Evolutionary conservation across 2,113 vertebrate genomes (phyloP).

Genomic region (Nibea coibor): DNA sequence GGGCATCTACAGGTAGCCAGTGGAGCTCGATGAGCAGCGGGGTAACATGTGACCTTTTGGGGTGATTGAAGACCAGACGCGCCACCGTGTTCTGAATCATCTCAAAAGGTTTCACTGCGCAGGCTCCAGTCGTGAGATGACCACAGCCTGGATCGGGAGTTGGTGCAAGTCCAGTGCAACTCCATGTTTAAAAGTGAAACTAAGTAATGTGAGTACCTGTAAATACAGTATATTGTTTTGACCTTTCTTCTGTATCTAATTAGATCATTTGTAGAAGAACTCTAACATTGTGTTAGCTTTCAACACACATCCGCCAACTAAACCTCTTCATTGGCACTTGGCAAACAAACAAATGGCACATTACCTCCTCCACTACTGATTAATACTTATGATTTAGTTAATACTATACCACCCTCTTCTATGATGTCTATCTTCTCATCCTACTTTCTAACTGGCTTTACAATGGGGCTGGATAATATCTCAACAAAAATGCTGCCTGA

Average conservation of each 20-base stretch:
- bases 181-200: background rate
- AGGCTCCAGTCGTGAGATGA: too few species aligned
- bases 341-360: background rate
- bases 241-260: background rate
- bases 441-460: background rate
- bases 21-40: too few species aligned
- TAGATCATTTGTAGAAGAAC: background rate
- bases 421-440: background rate
- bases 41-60: too few species aligned
- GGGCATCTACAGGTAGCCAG: too few species aligned
- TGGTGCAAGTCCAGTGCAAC: background rate
- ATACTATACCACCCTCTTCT: background rate
- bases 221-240: background rate
- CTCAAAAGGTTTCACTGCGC: too few species aligned
- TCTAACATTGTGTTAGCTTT: background rate
- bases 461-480: background rate
- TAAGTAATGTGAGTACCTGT: background rate
- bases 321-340: background rate
- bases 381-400: background rate
- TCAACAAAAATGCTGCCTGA: background rate
- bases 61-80: too few species aligned
- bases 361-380: conserved; percentile 8
- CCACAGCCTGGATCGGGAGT: too few species aligned
- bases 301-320: background rate
- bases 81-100: too few species aligned